Base-by-base conservation (phyloP, 1,140 invertebrate species). In the Fopius arisanus region DNA sequence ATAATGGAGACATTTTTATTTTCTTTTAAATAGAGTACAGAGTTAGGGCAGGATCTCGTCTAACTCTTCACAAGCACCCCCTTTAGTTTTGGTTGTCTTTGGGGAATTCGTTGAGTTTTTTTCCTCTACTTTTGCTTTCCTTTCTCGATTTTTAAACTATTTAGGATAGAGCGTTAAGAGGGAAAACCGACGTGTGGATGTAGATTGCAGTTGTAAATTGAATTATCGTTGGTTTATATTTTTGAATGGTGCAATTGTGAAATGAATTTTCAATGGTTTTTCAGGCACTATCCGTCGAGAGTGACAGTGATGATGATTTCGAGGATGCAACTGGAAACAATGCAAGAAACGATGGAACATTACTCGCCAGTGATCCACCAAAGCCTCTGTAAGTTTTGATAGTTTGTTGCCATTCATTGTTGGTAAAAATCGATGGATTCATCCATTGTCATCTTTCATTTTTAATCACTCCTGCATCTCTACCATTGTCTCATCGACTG, bases 291-390 rank as follows among this genome's bases (percentile, higher is more conserved):
- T 84, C 86, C n/a, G 82, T 88, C 65, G 87, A 88, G 71, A 88
- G 86, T 16, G 88, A 89, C 54, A 88, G 87, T 37, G 87, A 88
- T 33, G 88, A 88, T 48, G 88, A 88, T 73, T 84, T 86, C 59
- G 89, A 89, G 48, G 90, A 90, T 71, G 89, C 89, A 48, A 90
- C 89, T 62, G 90, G 91, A 71, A 90, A 89, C 26, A 88, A 88
- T 40, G 86, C 89, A 37, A 90, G 94, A 74, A 96, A 96, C 81
- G 96, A 98, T 88, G 97, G 97, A 66, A 98, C 97, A 0, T 88
- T 98, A 29, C 90, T 98, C 5, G 97, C 97, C 40, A 98, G 96
- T 81, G 97, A 99, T 89, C 96, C 97, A 23, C 96, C 97, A 3
- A 96, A 98, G 86, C 97, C 97, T 78, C 91, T 98, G 96, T 97